These are phyloP conservation scores for Agrotis ipsilon DNA, from an alignment of 2,888 invertebrate genomes.

Conservation along the genomic window DNA sequence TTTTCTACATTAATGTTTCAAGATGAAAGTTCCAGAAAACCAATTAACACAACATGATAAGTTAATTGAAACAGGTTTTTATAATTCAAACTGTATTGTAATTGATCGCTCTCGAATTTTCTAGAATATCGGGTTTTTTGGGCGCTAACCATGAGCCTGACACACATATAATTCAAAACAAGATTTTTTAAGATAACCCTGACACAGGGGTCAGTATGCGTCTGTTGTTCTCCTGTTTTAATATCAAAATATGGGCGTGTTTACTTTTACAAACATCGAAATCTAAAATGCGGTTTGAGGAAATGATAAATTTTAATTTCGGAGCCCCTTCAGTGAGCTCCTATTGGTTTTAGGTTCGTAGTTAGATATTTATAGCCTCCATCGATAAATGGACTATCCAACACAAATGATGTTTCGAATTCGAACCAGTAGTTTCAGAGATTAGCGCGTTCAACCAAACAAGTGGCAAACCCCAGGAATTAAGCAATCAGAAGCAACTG, in stretches of 20 bases:
- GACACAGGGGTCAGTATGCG: background rate
- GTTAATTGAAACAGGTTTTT: conserved; percentile 17
- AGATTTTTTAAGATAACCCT: background rate
- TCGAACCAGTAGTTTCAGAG: too few relatives aligned
- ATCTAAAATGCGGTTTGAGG: too few relatives aligned
- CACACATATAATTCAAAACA: background rate
- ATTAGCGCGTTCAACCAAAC: too few relatives aligned
- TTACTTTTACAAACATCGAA: too few relatives aligned
- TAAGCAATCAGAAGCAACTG: conserved; percentile 15
- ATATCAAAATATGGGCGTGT: too few relatives aligned
- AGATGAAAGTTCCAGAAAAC: conserved; percentile 11
- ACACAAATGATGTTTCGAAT: too few relatives aligned
- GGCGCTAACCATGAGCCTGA: background rate
- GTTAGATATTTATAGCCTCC: too few relatives aligned
- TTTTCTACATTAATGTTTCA: background rate
- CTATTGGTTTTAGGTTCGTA: too few relatives aligned
- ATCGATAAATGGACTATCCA: too few relatives aligned
- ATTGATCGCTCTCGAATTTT: conserved; percentile 9
- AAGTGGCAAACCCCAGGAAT: conserved; percentile 13
- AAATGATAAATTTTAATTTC: too few relatives aligned
- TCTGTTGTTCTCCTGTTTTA: background rate
- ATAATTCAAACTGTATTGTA: conserved; percentile 18
- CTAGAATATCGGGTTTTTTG: conserved; percentile 4
- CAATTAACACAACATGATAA: background rate
- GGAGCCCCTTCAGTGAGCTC: too few relatives aligned